Conservation (phyloP, 2,113 vertebrate species). For the Vulpes vulpes region DNA sequence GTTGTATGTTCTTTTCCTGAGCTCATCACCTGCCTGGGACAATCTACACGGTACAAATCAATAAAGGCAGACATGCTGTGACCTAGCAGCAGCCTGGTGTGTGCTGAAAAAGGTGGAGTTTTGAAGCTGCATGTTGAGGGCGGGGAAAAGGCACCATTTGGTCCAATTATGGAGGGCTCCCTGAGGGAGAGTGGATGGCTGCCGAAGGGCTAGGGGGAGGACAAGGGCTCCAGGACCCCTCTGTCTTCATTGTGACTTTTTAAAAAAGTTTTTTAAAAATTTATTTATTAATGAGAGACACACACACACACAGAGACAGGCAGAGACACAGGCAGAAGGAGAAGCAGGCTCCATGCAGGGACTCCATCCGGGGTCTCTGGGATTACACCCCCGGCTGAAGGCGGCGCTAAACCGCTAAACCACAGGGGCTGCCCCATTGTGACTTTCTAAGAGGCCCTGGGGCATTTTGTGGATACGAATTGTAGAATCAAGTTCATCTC, state of each 20-base stretch:
- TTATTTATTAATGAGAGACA: too few relatives aligned
- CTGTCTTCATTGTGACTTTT: neutral
- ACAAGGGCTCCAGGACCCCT: neutral
- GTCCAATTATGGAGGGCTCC: neutral
- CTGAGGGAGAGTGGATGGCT: neutral
- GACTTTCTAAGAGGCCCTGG: conserved; percentile 17
- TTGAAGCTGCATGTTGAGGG: neutral
- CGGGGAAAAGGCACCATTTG: neutral
- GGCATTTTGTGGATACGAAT: conserved; percentile 21
- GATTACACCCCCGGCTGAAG: too few relatives aligned
- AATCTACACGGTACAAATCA: conserved; percentile 30
- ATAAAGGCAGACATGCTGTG: conserved; percentile 68
- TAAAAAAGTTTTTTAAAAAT: neutral
- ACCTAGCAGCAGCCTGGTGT: conserved; percentile 12
- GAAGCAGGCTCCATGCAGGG: too few relatives aligned
- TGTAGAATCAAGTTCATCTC: neutral
- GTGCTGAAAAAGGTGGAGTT: neutral
- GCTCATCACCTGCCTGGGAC: neutral
- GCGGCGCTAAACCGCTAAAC: too few relatives aligned
- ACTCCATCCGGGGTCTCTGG: too few relatives aligned
- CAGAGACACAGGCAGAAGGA: too few relatives aligned
- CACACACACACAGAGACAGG: too few relatives aligned
- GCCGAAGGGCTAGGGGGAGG: neutral
- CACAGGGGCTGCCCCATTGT: neutral
- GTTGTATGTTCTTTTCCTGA: neutral